Base-by-base conservation (phyloP, 30 jellyfish, hydroid and myxozoan species). In the Chrysaora quinquecirrha region DNA sequence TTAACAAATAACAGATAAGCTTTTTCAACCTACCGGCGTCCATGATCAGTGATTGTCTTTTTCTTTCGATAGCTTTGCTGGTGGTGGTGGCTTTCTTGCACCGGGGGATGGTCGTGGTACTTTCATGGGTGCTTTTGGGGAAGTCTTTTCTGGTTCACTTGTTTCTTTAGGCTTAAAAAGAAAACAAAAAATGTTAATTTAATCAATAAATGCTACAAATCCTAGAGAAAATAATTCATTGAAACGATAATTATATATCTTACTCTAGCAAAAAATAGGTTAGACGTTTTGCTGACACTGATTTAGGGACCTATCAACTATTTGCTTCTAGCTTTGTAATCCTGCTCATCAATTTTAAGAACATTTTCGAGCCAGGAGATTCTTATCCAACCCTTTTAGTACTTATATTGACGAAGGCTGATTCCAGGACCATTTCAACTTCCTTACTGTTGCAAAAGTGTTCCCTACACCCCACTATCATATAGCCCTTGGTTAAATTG, bases 81-180 rank as follows among this genome's bases (percentile, higher is more conserved):
- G 92, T 16, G 92, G 92, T 12, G 92, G 92, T 7, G 92, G 92
- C 73, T 82, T 82, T 50, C 71, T 82, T 25, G 47, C 77, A 0
- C 76, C 68, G 19, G 30, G 54, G 11, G 54, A 38, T 3, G 54
- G 54, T 38, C 14, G 6, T 38, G 68, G 29, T 19, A 20, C 29
- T 52, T 19, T 52, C 29, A 25, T 12, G 9, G 24, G 27, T 52
- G 25, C 68, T 20, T 52, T 52, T 9, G 68, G 68, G 9, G 68
- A 52, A 9, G 68, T 52, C 29, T 52, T 52, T 19, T 16, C 29
- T 20, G 29, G 29, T 20, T 52, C 68, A 2, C 6, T 52, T 20
- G 68, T 9, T 20, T 52, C 68, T 20, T 52, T 52, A 52, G 68
- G 29, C 24, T 20, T 2, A 16, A 25, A 52, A 16, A 52, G 19